phyloP scores from a whole-genome alignment of 1,140 invertebrate genomes.

The Goniozus legneri region DNA sequence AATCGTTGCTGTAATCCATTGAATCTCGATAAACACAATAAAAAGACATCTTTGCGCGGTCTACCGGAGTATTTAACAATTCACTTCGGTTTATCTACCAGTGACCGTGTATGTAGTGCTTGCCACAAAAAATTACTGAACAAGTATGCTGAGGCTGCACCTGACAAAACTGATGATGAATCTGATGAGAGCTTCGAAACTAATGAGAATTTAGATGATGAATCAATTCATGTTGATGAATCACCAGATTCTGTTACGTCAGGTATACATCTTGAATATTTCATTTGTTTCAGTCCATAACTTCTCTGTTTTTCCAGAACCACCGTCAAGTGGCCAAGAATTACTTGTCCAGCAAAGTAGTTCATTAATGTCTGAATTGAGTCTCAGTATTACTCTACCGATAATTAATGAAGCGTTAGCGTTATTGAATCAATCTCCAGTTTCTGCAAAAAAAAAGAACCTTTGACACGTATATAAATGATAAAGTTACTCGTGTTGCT shows the following conservation, averaged over 20 bases:
- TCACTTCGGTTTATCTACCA: slow-evolving; percentile 7
- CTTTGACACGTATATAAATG: slow-evolving; percentile 3
- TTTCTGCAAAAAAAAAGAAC: slow-evolving; percentile 2
- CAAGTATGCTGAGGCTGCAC: slow-evolving; percentile 2
- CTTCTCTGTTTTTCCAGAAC: slow-evolving; percentile 9
- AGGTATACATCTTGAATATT: slow-evolving; percentile 10
- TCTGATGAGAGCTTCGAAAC: slow-evolving; percentile 2
- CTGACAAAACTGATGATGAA: slow-evolving; percentile 11
- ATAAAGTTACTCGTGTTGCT: slow-evolving; percentile 12
- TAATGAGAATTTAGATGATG: slow-evolving; percentile 4
- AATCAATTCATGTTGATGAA: slow-evolving; percentile 8
- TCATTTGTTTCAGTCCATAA: slow-evolving; percentile 12
- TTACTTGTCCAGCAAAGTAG: slow-evolving; percentile 15
- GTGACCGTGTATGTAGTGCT: slow-evolving; percentile 8
- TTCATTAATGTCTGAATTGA: slow-evolving; percentile 12
- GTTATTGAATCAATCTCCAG: slow-evolving; percentile 16
- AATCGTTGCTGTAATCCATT: slow-evolving; percentile 12
- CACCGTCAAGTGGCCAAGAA: slow-evolving; percentile 13
- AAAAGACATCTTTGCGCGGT: slow-evolving; percentile 7
- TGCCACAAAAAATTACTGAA: slow-evolving; percentile 10
- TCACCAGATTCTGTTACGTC: slow-evolving; percentile 9
- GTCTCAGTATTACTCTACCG: slow-evolving; percentile 12
- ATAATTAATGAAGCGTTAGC: slow-evolving; percentile 12
- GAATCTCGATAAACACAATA: slow-evolving; percentile 8
- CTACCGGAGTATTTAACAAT: slow-evolving; percentile 4